phyloP scores from a whole-genome alignment of 2,797 vertebrate species.

The Enteromius argenteus region DNA sequence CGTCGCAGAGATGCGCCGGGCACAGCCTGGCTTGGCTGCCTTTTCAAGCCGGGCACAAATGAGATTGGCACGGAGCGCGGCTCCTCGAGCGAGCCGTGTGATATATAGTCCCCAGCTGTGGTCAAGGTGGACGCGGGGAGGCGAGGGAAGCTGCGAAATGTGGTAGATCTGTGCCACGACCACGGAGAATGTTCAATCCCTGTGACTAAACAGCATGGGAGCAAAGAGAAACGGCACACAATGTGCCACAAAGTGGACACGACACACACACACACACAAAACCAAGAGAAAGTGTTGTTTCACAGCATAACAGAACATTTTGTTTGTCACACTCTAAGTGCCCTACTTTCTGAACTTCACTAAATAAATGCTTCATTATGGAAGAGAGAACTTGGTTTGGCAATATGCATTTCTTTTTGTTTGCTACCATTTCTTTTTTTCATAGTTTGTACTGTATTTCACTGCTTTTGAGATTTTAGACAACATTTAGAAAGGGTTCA shows the following conservation, averaged over 20 bases:
- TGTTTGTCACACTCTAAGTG: constrained; percentile 27
- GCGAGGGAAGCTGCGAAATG: constrained; percentile 46
- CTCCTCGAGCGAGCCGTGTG: constrained; percentile 56
- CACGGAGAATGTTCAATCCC: constrained; percentile 54
- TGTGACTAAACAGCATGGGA: constrained; percentile 48
- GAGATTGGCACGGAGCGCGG: constrained; percentile 63
- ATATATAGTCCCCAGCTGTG: constrained; percentile 58
- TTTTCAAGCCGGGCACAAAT: constrained; percentile 66
- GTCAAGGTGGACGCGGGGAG: constrained; percentile 37
- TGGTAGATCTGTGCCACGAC: constrained; percentile 39
- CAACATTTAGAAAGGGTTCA: not conserved
- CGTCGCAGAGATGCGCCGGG: constrained; percentile 51
- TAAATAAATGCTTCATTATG: constrained; percentile 30
- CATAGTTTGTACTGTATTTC: not conserved
- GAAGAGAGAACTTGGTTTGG: constrained; percentile 13
- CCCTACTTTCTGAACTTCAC: constrained; percentile 37
- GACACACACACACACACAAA: constrained; percentile 31
- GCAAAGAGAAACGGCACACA: constrained; percentile 38
- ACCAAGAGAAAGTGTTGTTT: constrained; percentile 35
- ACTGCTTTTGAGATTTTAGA: not conserved
- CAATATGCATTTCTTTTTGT: not conserved
- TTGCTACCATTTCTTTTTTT: not conserved
- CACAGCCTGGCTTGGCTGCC: constrained; percentile 60
- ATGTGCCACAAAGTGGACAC: constrained; percentile 26
- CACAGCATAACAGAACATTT: constrained; percentile 39